A percentile compares a stretch with the other conserved stretches of the same genome.
phyloP scores from a whole-genome alignment of 2,888 invertebrate genomes.

The Mimumesa dahlbomi region DNA sequence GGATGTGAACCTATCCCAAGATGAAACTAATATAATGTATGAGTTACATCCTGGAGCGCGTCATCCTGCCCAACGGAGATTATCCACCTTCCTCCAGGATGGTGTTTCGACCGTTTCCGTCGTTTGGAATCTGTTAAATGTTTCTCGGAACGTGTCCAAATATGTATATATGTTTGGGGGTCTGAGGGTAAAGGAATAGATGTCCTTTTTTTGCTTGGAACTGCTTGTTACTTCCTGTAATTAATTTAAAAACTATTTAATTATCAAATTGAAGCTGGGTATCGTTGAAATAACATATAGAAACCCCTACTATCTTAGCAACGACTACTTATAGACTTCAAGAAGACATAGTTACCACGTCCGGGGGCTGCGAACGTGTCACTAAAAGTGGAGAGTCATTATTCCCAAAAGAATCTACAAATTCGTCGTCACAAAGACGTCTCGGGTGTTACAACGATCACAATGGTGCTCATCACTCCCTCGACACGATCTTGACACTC shows the following conservation, averaged over 20 bases:
- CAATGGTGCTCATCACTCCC: slow-evolving; percentile 35
- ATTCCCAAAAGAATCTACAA: neutral
- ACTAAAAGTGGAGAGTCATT: no score
- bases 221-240: no score
- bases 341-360: no score
- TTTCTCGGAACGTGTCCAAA: neutral
- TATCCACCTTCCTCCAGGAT: slow-evolving; percentile 7
- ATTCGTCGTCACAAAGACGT: slow-evolving; percentile 3
- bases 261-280: no score
- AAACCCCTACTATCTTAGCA: no score
- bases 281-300: no score
- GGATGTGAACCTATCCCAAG: slow-evolving; percentile 48
- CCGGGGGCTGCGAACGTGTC: no score
- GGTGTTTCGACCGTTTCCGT: slow-evolving; percentile 15
- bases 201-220: no score
- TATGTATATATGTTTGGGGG: no score
- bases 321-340: no score
- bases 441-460: slow-evolving; percentile 25
- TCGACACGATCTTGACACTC: slow-evolving; percentile 23
- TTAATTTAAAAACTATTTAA: no score
- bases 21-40: slow-evolving; percentile 58
- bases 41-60: slow-evolving; percentile 65
- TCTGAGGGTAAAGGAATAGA: no score
- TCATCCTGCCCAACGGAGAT: slow-evolving; percentile 26
- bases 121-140: neutral